Evolutionary conservation across 2,113 vertebrate genomes (phyloP).

Genomic region (Coptodon rendalli): DNA sequence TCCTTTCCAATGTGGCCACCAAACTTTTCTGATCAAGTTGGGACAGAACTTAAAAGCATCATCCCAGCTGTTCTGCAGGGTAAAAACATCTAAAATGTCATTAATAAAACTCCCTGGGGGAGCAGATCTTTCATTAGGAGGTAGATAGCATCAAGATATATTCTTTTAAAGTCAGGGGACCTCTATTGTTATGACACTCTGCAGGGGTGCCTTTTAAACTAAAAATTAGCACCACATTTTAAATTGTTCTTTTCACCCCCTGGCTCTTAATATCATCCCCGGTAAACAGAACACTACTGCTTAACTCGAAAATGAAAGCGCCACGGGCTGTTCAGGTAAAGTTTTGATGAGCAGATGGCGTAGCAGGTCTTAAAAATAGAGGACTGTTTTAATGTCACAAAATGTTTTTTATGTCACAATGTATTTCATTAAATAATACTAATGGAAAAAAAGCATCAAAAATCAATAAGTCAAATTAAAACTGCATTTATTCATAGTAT

Average conservation of each 20-base stretch:
- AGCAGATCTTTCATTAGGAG: not conserved
- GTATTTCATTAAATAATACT: not conserved
- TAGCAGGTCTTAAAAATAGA: not conserved
- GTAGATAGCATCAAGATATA: not conserved
- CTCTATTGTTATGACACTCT: slow-evolving; percentile 10
- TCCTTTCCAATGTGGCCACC: not conserved
- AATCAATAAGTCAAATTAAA: not conserved
- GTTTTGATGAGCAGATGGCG: slow-evolving; percentile 4
- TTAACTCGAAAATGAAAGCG: slow-evolving; percentile 7
- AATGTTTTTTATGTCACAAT: not conserved
- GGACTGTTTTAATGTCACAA: not conserved
- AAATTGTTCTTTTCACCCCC: slow-evolving; percentile 21
- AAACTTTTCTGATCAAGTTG: not conserved
- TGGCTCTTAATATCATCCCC: not conserved
- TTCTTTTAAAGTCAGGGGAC: not conserved
- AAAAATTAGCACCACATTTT: not conserved
- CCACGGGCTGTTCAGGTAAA: not conserved
- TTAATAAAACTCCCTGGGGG: not conserved
- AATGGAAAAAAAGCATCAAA: not conserved
- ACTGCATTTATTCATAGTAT: not conserved
- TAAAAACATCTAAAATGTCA: not conserved
- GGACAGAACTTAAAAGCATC: not conserved
- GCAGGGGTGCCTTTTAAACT: slow-evolving; percentile 15
- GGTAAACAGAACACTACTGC: not conserved
- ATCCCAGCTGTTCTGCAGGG: not conserved